Conservation (phyloP, 2,113 vertebrate genomes). For the human region DNA sequence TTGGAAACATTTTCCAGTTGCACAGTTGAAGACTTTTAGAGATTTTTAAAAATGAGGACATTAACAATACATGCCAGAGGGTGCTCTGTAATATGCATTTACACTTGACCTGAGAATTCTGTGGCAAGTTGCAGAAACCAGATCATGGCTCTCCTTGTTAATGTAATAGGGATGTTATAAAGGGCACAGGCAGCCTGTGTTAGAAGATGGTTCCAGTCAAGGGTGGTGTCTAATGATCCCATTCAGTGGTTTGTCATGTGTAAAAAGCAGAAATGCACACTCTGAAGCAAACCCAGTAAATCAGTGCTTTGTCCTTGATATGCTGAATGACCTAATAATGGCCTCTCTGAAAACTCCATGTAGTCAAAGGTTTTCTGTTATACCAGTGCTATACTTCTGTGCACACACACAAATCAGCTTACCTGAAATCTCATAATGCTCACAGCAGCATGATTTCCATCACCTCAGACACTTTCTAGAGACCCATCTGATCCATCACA, state of each 20-base stretch:
- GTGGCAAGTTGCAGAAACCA: conserved; percentile 71
- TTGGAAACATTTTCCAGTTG: conserved; percentile 81
- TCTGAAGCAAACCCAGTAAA: conserved; percentile 55
- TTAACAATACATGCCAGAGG: conserved; percentile 79
- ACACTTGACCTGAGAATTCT: conserved; percentile 82
- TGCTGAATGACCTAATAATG: conserved; percentile 51
- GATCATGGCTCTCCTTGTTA: conserved; percentile 74
- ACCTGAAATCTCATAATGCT: conserved; percentile 53
- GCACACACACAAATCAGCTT: conserved; percentile 41
- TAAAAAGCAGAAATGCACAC: conserved; percentile 65
- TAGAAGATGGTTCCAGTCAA: conserved; percentile 69
- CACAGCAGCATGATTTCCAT: conserved; percentile 37
- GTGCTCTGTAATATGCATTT: conserved; percentile 78
- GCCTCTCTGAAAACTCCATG: conserved; percentile 54
- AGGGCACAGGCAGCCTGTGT: conserved; percentile 63
- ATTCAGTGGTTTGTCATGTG: conserved; percentile 53
- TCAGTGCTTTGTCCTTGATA: conserved; percentile 73
- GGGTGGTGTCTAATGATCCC: conserved; percentile 39
- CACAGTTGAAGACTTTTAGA: conserved; percentile 78
- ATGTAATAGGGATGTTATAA: conserved; percentile 70
- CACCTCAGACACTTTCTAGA: conserved; percentile 64
- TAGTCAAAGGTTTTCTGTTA: conserved; percentile 48
- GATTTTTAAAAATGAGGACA: conserved; percentile 79
- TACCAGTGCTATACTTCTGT: conserved; percentile 38
- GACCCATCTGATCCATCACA: conserved; percentile 54